These are phyloP conservation scores for Drosophila obscura DNA, from an alignment of 1,140 invertebrate genomes.

Conservation along the genomic window DNA sequence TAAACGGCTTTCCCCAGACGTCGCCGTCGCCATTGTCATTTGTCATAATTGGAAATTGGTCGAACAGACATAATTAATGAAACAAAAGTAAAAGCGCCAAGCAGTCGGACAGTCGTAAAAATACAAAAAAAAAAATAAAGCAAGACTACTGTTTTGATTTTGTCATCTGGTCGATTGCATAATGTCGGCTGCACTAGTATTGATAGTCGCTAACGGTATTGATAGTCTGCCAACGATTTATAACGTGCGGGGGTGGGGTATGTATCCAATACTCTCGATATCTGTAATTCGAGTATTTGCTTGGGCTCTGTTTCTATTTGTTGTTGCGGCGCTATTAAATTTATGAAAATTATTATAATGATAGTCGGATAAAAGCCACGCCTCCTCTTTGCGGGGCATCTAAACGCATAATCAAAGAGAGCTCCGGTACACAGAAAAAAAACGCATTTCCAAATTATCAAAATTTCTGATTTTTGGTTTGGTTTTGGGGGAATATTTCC, in stretches of 20 bases:
- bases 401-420: neutral
- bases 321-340: constrained; percentile 12
- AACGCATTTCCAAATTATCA: too few relatives aligned
- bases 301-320: too few relatives aligned
- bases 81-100: constrained; percentile 69
- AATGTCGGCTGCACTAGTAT: constrained; percentile 4
- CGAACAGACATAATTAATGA: constrained; percentile 59
- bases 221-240: constrained; percentile 20
- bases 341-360: constrained; percentile 36
- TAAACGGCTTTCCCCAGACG: constrained; percentile 51
- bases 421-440: neutral
- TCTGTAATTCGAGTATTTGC: constrained; percentile 1
- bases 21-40: constrained; percentile 34
- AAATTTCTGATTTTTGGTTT: too few relatives aligned
- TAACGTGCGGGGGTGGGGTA: constrained; percentile 13
- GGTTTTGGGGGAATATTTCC: too few relatives aligned
- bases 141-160: constrained; percentile 16
- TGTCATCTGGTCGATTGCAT: constrained; percentile 33
- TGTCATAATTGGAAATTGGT: constrained; percentile 59
- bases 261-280: neutral
- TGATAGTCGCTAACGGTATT: neutral
- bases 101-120: neutral
- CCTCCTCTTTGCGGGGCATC: constrained; percentile 15
- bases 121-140: too few relatives aligned
- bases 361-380: constrained; percentile 13